Percentiles rank a stretch among this genome's conserved stretches.
phyloP scores from a whole-genome alignment of 2,888 invertebrate species.

The Leistus spinibarbis region DNA sequence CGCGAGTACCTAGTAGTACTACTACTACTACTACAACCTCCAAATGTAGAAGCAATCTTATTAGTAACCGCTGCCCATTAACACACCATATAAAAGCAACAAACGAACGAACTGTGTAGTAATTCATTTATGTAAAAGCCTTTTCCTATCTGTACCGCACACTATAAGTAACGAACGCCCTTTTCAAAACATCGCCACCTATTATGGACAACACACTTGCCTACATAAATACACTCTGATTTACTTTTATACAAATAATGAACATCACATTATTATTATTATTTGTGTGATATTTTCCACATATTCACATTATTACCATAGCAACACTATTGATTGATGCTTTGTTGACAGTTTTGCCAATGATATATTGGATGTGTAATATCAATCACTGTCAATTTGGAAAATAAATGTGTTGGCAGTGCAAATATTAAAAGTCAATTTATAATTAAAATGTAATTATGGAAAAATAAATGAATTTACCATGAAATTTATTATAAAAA shows the following conservation, averaged over 20 bases:
- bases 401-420: background rate
- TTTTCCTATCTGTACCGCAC: background rate
- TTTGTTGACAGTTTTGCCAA: background rate
- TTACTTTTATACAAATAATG: background rate
- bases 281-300: background rate
- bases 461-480: background rate
- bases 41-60: constrained; percentile 13
- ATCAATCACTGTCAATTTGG: background rate
- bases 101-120: constrained; percentile 12
- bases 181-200: constrained; percentile 1
- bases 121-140: constrained; percentile 12
- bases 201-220: background rate
- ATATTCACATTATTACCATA: background rate
- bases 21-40: background rate
- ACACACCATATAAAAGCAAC: background rate
- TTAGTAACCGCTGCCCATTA: constrained; percentile 17
- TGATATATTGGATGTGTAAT: background rate
- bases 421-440: background rate
- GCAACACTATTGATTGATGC: background rate
- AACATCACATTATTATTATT: too few species aligned
- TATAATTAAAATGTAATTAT: background rate
- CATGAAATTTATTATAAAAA: too few species aligned
- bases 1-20: too few species aligned
- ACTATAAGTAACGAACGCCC: background rate
- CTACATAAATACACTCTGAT: background rate